Conservation (phyloP, 2,797 vertebrate genomes). For the Chanos chanos region DNA sequence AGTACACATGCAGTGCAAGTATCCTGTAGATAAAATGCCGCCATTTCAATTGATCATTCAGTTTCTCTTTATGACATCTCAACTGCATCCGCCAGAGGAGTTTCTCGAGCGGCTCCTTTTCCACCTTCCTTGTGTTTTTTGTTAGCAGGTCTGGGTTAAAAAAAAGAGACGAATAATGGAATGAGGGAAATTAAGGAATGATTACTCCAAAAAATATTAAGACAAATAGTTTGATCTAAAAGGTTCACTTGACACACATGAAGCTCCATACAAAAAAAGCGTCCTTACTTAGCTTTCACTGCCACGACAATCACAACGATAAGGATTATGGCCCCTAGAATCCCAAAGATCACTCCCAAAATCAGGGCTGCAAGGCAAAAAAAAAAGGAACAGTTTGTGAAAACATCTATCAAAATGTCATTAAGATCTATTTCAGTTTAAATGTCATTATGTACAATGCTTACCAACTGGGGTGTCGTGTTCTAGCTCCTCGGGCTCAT, state of each 20-base stretch:
- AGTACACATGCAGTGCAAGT: too few relatives aligned
- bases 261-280: background rate
- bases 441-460: background rate
- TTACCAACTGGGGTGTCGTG: constrained; percentile 68
- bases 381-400: background rate
- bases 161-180: too few relatives aligned
- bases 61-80: too few relatives aligned
- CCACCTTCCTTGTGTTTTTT: too few relatives aligned
- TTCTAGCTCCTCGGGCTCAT: constrained; percentile 46
- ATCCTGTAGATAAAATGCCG: too few relatives aligned
- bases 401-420: background rate
- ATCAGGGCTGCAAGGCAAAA: constrained; percentile 58
- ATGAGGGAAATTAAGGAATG: too few relatives aligned
- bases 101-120: too few relatives aligned
- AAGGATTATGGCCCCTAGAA: constrained; percentile 47
- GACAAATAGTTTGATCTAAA: background rate
- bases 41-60: too few relatives aligned
- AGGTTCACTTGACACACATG: background rate
- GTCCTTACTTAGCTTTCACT: constrained; percentile 62
- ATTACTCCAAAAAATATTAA: too few relatives aligned
- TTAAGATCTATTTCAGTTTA: background rate
- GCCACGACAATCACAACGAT: constrained; percentile 52
- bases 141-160: too few relatives aligned
- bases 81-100: too few relatives aligned
- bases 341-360: constrained; percentile 59